phyloP scores from a whole-genome alignment of 2,113 vertebrate genomes.

The Peromyscus maniculatus region DNA sequence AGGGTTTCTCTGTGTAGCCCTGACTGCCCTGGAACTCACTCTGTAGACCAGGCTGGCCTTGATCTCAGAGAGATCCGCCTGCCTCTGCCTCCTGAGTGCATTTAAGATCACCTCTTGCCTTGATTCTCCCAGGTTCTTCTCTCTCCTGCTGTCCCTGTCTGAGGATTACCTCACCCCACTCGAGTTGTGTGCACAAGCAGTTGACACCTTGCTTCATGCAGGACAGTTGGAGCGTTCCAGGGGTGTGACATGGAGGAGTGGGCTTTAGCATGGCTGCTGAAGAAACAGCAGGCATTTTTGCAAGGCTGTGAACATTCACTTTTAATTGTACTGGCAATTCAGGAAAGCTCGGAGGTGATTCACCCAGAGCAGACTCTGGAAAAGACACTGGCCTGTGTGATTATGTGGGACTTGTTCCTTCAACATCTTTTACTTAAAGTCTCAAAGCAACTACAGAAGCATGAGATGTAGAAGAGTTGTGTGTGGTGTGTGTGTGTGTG shows the following conservation, averaged over 20 bases:
- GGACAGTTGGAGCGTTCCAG: background rate
- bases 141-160: background rate
- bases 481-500: background rate
- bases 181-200: background rate
- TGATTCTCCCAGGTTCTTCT: slow-evolving; percentile 31
- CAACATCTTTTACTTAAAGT: slow-evolving; percentile 41
- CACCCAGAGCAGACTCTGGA: background rate
- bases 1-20: background rate
- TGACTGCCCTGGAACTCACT: background rate
- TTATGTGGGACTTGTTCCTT: background rate
- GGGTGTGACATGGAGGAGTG: background rate
- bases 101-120: slow-evolving; percentile 17
- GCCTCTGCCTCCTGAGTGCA: background rate
- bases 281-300: background rate
- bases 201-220: background rate
- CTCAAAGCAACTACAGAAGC: background rate
- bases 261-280: background rate
- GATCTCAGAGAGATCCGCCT: background rate
- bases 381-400: background rate
- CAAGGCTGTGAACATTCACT: background rate
- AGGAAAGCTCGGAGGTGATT: background rate
- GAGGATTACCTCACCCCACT: background rate
- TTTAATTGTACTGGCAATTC: background rate
- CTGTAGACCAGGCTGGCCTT: background rate
- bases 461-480: background rate